A percentile compares a stretch with the other conserved stretches of the same genome.
These are phyloP conservation scores for Diorhabda elongata DNA, from an alignment of 1,140 invertebrate genomes.

Conservation along the genomic window DNA sequence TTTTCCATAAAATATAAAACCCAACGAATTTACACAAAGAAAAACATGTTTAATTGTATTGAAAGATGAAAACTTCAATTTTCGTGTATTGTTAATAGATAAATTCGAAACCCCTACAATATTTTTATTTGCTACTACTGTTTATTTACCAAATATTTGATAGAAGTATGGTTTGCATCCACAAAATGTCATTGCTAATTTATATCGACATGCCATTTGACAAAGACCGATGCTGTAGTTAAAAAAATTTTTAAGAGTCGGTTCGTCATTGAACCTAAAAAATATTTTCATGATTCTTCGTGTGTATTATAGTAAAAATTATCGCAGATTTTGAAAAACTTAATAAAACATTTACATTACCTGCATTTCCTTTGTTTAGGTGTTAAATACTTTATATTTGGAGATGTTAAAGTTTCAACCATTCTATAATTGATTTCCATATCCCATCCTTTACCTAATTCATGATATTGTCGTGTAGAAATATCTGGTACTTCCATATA, in stretches of 20 bases:
- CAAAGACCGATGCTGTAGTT: conserved; percentile 53
- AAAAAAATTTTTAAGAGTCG: conserved; percentile 47
- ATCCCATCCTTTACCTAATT: conserved; percentile 47
- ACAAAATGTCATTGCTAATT: conserved; percentile 48
- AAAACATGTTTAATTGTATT: too few species aligned
- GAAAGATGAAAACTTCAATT: too few species aligned
- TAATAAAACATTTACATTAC: neutral
- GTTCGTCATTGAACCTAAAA: conserved; percentile 49
- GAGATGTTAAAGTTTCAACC: conserved; percentile 50
- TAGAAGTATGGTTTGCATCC: conserved; percentile 55
- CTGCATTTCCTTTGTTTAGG: conserved; percentile 50
- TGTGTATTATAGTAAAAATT: too few species aligned
- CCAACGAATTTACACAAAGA: neutral
- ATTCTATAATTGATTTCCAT: conserved; percentile 50
- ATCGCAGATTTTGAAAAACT: too few species aligned
- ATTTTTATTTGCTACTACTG: conserved; percentile 1
- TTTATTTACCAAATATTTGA: conserved; percentile 35
- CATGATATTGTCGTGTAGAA: conserved; percentile 36
- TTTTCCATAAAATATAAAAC: neutral
- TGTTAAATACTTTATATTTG: conserved; percentile 45
- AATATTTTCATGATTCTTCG: neutral
- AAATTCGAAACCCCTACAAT: neutral
- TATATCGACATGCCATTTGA: conserved; percentile 49
- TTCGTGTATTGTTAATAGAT: too few species aligned
- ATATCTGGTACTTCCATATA: conserved; percentile 53